A percentile compares a stretch with the other conserved stretches of the same genome.
Conservation (phyloP, 2,113 vertebrate species). For the Rousettus leschenaultii region DNA sequence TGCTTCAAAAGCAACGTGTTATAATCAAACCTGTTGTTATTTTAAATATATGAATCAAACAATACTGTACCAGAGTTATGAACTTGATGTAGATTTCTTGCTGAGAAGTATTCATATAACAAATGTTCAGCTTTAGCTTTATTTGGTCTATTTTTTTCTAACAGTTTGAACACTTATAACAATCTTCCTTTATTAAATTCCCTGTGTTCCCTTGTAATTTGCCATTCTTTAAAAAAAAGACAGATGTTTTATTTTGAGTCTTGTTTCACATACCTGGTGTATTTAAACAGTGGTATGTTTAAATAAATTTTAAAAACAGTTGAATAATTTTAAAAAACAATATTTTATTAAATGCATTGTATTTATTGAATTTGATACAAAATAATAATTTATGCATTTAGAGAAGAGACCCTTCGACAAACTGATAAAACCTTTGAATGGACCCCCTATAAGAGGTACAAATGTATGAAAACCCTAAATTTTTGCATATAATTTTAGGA, state of each 20-base stretch:
- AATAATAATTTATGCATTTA: not conserved
- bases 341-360: not conserved
- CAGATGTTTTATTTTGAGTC: not conserved
- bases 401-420: not conserved
- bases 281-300: conserved; percentile 36
- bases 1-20: conserved; percentile 9
- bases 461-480: not conserved
- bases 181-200: conserved; percentile 51
- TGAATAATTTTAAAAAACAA: conserved; percentile 10
- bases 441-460: not conserved
- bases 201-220: not conserved
- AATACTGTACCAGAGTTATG: not conserved
- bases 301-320: conserved; percentile 11
- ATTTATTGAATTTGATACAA: not conserved
- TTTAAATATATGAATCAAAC: conserved; percentile 30
- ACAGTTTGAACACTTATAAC: conserved; percentile 38
- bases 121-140: conserved; percentile 38
- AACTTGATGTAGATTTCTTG: conserved; percentile 2
- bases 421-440: not conserved
- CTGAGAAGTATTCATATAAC: conserved; percentile 50
- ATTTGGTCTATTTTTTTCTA: conserved; percentile 61
- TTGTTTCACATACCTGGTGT: conserved; percentile 2
- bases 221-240: not conserved
- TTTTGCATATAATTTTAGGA: not conserved
- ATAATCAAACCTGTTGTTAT: conserved; percentile 32